Percentiles rank a stretch among this genome's conserved stretches.
phyloP scores from a whole-genome alignment of 2,113 vertebrate genomes.

The Centropus unirufus region DNA sequence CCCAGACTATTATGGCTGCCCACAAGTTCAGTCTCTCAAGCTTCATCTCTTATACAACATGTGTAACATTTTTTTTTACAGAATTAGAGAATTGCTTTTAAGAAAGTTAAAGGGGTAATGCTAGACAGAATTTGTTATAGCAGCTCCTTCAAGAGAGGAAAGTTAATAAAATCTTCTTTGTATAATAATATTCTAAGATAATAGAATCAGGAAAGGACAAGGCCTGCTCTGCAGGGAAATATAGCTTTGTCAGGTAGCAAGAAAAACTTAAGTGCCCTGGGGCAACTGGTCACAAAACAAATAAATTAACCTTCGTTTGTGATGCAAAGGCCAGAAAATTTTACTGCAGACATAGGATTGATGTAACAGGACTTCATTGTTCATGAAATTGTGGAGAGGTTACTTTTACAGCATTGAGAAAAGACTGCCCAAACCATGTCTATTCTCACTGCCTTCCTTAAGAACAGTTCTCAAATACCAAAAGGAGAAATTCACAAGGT shows the following conservation, averaged over 20 bases:
- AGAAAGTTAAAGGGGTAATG: neutral
- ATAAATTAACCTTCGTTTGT: neutral
- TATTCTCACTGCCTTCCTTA: neutral
- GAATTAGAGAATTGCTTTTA: neutral
- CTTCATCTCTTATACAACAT: neutral
- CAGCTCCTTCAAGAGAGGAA: neutral
- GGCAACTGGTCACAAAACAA: neutral
- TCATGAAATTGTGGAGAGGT: neutral
- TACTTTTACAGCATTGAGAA: neutral
- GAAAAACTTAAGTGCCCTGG: neutral
- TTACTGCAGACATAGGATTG: neutral
- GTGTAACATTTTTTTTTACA: neutral
- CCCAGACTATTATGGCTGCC: neutral
- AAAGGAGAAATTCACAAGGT: neutral
- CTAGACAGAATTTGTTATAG: neutral
- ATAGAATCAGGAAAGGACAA: neutral
- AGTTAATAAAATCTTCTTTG: neutral
- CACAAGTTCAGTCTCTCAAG: neutral
- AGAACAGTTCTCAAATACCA: neutral
- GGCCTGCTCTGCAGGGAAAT: neutral
- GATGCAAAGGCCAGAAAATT: neutral
- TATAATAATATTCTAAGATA: neutral
- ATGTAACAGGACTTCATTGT: neutral
- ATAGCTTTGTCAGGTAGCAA: neutral
- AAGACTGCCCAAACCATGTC: neutral